Evolutionary conservation across 2,113 vertebrate genomes (phyloP), one percentile per base, ranked within the genome.

Genomic region (Leptodactylus fuscus): DNA sequence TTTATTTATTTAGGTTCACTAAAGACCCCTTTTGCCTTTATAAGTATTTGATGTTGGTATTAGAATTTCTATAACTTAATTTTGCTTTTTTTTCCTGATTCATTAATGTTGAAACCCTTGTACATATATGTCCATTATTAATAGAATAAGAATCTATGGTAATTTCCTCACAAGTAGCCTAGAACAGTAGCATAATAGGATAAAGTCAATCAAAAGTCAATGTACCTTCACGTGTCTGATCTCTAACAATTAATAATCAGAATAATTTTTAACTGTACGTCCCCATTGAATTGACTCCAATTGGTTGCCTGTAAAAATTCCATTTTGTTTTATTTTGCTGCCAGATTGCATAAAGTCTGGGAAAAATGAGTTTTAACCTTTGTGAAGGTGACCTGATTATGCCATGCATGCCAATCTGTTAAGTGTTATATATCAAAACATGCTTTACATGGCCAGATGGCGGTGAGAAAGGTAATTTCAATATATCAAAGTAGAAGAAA

Each of bases 371-470:
- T 49, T 77, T 24, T 51, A 85, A 49, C 82, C 44, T 84, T 85
- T 77, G 10, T 77, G 60, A 85, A 85, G 82, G 74, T 77, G 74
- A 49, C 53, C 73, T 77, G 73, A 38, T 77, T 85, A 67, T 85
- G 58, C 82, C 82, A 78, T 77, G 71, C 38, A 51, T 85, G 73
- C 38, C 49, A 75, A 83, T 83, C 70, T 75, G 70, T 83, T 83
- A 62, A 83, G 53, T 48, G 82, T 53, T 83, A 83, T 75, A 83
- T 83, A 75, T 83, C 70, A 83, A 83, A 60, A 74, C 71, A 83
- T 76, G 51, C 70, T 62, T 76, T 83, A 27, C 82, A 60, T 74
- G 71, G 82, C 67, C 70, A 83, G 70, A 83, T 83, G 82, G 82
- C 27, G 3, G 71, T 46, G 49, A 74, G 77, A 75, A 83, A 83